Percentiles rank a stretch among this genome's conserved stretches.
Evolutionary conservation across 2,888 invertebrate genomes (phyloP).

Genomic region (Brachycybe producta): DNA sequence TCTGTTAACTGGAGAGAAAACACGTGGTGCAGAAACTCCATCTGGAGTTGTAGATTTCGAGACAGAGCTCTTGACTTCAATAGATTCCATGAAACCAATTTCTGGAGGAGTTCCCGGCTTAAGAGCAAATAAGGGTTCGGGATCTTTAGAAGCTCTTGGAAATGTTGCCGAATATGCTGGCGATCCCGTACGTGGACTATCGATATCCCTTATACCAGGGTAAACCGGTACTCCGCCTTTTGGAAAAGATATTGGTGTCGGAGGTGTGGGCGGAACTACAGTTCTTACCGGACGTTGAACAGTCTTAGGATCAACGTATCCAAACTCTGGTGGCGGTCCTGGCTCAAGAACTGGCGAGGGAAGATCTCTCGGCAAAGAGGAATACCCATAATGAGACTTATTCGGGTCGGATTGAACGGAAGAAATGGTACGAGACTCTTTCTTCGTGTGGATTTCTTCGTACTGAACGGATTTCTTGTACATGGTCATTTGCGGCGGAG

Average conservation of each 20-base stretch:
- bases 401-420: too few relatives aligned
- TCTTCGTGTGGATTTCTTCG: constrained; percentile 36
- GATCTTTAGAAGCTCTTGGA: too few relatives aligned
- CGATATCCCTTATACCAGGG: constrained; percentile 10
- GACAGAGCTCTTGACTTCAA: constrained; percentile 7
- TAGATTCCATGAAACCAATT: constrained; percentile 26
- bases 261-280: constrained; percentile 15
- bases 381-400: too few relatives aligned
- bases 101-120: constrained; percentile 55
- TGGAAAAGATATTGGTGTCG: constrained; percentile 14
- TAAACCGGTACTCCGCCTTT: constrained; percentile 17
- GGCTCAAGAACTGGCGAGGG: constrained; percentile 16
- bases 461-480: constrained; percentile 41
- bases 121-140: too few relatives aligned
- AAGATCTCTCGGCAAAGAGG: too few relatives aligned
- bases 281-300: background rate
- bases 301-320: constrained; percentile 22
- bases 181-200: constrained; percentile 1
- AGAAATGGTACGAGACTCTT: too few relatives aligned
- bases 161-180: background rate
- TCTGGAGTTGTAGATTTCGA: constrained; percentile 25
- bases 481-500: constrained; percentile 30
- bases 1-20: constrained; percentile 36
- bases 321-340: constrained; percentile 39
- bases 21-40: constrained; percentile 25